Evolutionary conservation across 2,888 invertebrate species (phyloP).

Genomic region (Chloroclysta siterata): DNA sequence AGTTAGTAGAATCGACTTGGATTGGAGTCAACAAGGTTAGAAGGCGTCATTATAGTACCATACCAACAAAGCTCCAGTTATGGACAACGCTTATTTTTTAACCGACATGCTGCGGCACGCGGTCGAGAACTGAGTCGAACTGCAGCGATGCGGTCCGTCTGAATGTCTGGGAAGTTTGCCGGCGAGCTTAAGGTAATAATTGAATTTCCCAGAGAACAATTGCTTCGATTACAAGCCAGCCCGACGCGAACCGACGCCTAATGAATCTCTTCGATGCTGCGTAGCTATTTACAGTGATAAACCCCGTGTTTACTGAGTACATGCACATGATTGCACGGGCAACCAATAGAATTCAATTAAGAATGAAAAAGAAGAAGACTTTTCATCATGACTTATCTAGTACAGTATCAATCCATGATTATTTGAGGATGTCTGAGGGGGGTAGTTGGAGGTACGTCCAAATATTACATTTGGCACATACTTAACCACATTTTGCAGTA

Average conservation of each 20-base stretch:
- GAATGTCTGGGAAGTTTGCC: not conserved
- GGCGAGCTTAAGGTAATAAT: conserved; percentile 64
- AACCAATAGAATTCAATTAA: too few relatives aligned
- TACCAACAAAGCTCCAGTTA: not conserved
- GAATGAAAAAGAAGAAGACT: too few relatives aligned
- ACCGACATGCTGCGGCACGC: not conserved
- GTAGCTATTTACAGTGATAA: conserved; percentile 83
- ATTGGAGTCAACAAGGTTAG: too few relatives aligned
- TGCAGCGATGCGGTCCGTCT: conserved; percentile 12
- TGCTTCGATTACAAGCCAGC: conserved; percentile 80
- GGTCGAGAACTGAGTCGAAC: not conserved
- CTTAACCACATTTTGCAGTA: too few relatives aligned
- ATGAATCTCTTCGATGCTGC: conserved; percentile 83
- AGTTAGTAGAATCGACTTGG: not conserved
- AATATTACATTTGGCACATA: too few relatives aligned
- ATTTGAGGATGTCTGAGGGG: too few relatives aligned
- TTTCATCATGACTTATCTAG: too few relatives aligned
- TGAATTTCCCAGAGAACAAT: conserved; percentile 83
- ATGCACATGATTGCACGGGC: conserved; percentile 83
- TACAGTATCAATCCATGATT: too few relatives aligned
- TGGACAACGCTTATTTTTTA: not conserved
- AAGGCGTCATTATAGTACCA: not conserved
- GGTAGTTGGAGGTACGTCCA: too few relatives aligned
- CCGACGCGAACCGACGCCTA: conserved; percentile 81
- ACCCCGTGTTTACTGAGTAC: conserved; percentile 80